Conservation (phyloP, 2,888 invertebrate species). For the Rhagophthalmus giganteus region DNA sequence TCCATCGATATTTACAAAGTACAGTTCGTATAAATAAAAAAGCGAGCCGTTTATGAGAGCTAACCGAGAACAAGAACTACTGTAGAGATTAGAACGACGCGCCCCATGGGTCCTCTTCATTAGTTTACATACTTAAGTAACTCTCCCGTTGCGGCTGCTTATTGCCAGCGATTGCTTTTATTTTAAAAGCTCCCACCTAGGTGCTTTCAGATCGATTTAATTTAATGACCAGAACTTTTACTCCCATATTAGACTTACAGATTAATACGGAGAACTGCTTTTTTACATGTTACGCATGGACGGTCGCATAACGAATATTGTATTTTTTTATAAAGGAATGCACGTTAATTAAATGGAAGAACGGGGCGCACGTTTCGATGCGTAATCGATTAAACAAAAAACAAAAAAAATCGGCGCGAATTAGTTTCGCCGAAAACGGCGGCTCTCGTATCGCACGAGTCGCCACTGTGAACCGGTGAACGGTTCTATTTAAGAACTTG, state of each 20-base stretch:
- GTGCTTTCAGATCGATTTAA: conserved; percentile 46
- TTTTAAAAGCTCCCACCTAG: conserved; percentile 45
- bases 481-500: conserved; percentile 49
- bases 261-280: conserved; percentile 17
- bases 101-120: conserved; percentile 48
- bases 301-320: conserved; percentile 1
- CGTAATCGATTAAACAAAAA: no score
- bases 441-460: no score
- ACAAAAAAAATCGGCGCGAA: no score
- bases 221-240: conserved; percentile 40
- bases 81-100: conserved; percentile 44
- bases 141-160: conserved; percentile 43
- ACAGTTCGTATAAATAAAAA: not conserved
- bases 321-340: no score
- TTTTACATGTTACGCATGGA: conserved; percentile 9
- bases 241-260: conserved; percentile 23
- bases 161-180: conserved; percentile 44
- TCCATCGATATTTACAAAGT: not conserved
- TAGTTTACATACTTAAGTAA: conserved; percentile 49
- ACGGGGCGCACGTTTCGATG: no score
- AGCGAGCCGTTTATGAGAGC: not conserved
- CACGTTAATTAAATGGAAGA: no score
- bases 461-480: no score
- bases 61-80: conserved; percentile 46
- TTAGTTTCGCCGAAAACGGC: no score